Percentiles rank a stretch among this genome's conserved stretches.
These are phyloP conservation scores for Oncorhynchus masou DNA, from an alignment of 2,113 vertebrate species.

Conservation along the genomic window DNA sequence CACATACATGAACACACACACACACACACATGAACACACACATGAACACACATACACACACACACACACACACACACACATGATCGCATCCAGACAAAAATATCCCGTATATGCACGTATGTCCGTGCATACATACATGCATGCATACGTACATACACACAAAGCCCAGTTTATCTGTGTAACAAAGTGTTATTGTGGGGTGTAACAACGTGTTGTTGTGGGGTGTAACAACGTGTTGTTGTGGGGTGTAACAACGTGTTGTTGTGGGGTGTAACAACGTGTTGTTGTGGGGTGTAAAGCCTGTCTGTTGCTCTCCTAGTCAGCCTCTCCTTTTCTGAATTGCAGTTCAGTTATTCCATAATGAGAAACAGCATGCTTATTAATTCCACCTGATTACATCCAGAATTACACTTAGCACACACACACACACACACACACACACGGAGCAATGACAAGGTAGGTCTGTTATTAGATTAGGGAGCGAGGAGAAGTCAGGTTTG, in stretches of 20 bases:
- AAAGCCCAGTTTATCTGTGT: background rate
- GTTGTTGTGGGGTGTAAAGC: conserved; percentile 29
- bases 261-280: background rate
- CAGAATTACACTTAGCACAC: conserved; percentile 42
- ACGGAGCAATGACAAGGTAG: conserved; percentile 42
- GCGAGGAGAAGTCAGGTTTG: conserved; percentile 42
- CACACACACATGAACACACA: background rate
- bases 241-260: no score
- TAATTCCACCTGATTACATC: conserved; percentile 75
- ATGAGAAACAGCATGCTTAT: conserved; percentile 75
- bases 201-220: no score
- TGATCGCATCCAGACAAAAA: background rate
- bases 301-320: conserved; percentile 35
- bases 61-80: conserved; percentile 5
- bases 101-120: background rate
- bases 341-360: conserved; percentile 67
- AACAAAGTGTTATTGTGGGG: background rate
- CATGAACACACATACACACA: conserved; percentile 11
- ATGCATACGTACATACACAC: background rate
- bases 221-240: no score
- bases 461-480: conserved; percentile 61
- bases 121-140: background rate
- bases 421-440: conserved; percentile 6
- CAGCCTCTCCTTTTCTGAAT: conserved; percentile 56
- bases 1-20: background rate